phyloP scores from a whole-genome alignment of 2,113 vertebrate species.

The Lathamus discolor region DNA sequence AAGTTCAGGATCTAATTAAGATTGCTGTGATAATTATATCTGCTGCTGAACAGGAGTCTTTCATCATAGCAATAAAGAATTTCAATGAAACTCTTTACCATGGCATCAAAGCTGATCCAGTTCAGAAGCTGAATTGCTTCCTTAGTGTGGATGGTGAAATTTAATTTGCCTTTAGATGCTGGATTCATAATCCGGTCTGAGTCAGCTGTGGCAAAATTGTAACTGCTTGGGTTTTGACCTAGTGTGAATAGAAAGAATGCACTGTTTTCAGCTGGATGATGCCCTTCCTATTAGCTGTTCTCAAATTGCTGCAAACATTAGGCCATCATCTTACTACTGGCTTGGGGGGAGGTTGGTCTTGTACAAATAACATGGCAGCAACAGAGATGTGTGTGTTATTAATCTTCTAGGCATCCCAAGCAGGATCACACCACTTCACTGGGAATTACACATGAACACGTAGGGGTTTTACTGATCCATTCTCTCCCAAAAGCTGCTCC shows the following conservation, averaged over 20 bases:
- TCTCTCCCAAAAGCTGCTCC: not conserved
- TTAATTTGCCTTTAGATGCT: conserved; percentile 38
- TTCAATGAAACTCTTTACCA: not conserved
- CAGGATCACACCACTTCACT: not conserved
- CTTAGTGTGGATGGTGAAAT: not conserved
- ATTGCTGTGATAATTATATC: conserved; percentile 18
- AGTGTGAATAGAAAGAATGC: not conserved
- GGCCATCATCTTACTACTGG: not conserved
- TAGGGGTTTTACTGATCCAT: not conserved
- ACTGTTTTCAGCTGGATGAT: not conserved
- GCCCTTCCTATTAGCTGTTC: not conserved
- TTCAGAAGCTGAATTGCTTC: conserved; percentile 33
- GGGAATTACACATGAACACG: rapidly evolving
- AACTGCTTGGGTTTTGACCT: not conserved
- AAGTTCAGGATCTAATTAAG: conserved; percentile 47
- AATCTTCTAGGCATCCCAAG: not conserved
- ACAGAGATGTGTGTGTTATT: not conserved
- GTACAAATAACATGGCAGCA: rapidly evolving
- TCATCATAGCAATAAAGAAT: not conserved
- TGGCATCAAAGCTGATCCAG: conserved; percentile 3
- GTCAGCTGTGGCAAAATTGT: not conserved
- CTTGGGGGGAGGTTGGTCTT: not conserved
- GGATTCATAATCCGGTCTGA: not conserved
- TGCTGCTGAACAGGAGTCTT: conserved; percentile 7
- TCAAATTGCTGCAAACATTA: not conserved